Base-by-base conservation (phyloP, 1,140 invertebrate species). In the Bombus sibiricus region DNA sequence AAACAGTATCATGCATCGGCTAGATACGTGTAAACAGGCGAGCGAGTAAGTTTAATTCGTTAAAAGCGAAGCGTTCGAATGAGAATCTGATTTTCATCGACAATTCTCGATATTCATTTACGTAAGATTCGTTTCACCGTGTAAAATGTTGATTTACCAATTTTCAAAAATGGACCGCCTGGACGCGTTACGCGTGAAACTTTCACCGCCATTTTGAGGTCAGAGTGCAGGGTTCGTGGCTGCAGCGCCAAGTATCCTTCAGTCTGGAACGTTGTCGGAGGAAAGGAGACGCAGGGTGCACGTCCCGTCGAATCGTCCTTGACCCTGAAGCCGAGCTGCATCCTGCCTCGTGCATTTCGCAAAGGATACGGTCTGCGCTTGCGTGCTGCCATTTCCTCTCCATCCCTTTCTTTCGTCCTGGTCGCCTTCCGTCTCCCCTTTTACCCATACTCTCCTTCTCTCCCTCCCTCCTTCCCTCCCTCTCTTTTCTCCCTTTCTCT, bases 221-320 rank as follows among this genome's bases (percentile, higher is more conserved):
- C 57, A 80, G 53, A 85, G 77, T 74, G 78, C 84, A 37, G 73
- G 41, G 68, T 53, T 80, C n/a, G 59, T 59, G 75, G 66, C 62
- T 72, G 37, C 39, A 37, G 15, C 78, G 71, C 62, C 62, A 87
- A 88, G 89, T 82, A 87, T 89, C 85, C 79, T 68, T 28, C 74
- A 37, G 28, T 74, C 82, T 78, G 43, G 73, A 86, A 68, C 74
- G 69, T 34, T 78, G 75, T 39, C 69, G 73, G 47, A 71, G 80
- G 32, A 87, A 81, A 88, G 86, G 80, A 85, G 81, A 39, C 57
- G 76, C 69, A 79, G 81, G 77, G 77, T 90, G 62, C 69, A 84
- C 75, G 83, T 83, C 88, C 82, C 39, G 66, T 77, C 85, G 91
- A 89, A 85, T 91, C 88, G 91, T 92, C 91, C 91, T 92, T 92